Evolutionary conservation across 2,797 vertebrate genomes (phyloP).

Genomic region (Tapera naevia): DNA sequence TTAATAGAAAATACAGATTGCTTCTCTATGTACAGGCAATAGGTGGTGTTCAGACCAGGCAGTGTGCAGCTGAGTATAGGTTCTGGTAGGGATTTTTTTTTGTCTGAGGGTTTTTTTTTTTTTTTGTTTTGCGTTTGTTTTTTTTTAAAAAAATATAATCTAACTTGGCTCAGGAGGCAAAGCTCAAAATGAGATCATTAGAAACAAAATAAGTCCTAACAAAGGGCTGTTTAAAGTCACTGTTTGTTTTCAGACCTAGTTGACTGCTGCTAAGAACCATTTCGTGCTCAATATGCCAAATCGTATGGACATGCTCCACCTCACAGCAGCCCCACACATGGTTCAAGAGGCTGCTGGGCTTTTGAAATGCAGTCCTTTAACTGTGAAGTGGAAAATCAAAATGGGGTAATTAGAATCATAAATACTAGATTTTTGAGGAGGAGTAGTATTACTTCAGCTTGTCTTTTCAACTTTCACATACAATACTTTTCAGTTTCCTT

Average conservation of each 20-base stretch:
- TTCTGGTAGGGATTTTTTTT: constrained; percentile 6
- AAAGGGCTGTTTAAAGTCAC: constrained; percentile 62
- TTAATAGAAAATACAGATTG: constrained; percentile 66
- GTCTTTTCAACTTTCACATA: background rate
- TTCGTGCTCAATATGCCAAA: constrained; percentile 60
- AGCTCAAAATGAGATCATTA: constrained; percentile 54
- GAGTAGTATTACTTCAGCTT: background rate
- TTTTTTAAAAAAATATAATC: background rate
- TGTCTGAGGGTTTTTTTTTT: background rate
- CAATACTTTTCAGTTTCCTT: background rate
- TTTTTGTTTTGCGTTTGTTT: background rate
- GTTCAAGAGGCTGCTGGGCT: constrained; percentile 55
- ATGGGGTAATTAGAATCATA: constrained; percentile 22
- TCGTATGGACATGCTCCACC: constrained; percentile 53
- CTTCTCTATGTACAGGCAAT: constrained; percentile 3
- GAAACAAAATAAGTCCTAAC: constrained; percentile 44
- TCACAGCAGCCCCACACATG: constrained; percentile 56
- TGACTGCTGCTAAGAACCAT: constrained; percentile 63
- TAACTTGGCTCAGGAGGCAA: constrained; percentile 14
- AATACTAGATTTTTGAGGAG: constrained; percentile 28
- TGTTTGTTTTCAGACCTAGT: constrained; percentile 67
- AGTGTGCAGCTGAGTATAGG: background rate
- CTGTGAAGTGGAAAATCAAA: constrained; percentile 44
- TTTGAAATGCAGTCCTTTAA: constrained; percentile 37
- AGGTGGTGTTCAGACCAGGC: constrained; percentile 30